Conservation (phyloP, 2,888 invertebrate genomes). For the Thumatha senex region DNA sequence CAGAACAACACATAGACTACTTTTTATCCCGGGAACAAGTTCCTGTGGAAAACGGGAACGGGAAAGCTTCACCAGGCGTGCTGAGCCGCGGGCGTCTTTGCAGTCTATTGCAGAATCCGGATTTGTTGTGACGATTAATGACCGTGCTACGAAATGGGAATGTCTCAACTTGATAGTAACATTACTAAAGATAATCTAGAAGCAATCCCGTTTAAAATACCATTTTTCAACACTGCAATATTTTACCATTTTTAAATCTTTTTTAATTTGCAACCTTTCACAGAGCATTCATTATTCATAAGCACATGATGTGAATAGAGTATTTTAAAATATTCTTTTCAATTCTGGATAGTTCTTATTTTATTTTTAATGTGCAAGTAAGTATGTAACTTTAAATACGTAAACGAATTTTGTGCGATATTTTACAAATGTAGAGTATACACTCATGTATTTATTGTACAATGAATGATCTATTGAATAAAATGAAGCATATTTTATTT, state of each 20-base stretch:
- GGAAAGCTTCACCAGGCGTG: too few relatives aligned
- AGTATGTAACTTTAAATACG: background rate
- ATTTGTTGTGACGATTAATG: constrained; percentile 32
- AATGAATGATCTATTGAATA: too few relatives aligned
- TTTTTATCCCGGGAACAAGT: too few relatives aligned
- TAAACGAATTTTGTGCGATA: background rate
- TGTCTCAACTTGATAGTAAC: constrained; percentile 35
- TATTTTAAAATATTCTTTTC: constrained; percentile 10
- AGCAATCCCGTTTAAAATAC: constrained; percentile 27
- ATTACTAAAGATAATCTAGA: constrained; percentile 25
- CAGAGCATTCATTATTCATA: constrained; percentile 25
- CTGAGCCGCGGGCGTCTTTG: too few relatives aligned
- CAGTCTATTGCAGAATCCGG: constrained; percentile 25
- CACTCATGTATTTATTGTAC: too few relatives aligned
- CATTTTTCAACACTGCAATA: constrained; percentile 14
- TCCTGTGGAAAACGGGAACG: too few relatives aligned
- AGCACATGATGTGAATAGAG: constrained; percentile 8
- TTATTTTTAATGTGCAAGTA: too few relatives aligned
- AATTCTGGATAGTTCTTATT: background rate
- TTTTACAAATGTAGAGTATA: too few relatives aligned
- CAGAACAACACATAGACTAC: too few relatives aligned
- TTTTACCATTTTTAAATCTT: constrained; percentile 16
- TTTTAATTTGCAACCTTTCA: constrained; percentile 28
- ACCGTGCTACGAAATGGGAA: constrained; percentile 29
- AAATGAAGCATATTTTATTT: too few relatives aligned